A percentile compares a stretch with the other conserved stretches of the same genome.
phyloP scores from a whole-genome alignment of 1,140 invertebrate species.

The Aphelenchoides avenae region DNA sequence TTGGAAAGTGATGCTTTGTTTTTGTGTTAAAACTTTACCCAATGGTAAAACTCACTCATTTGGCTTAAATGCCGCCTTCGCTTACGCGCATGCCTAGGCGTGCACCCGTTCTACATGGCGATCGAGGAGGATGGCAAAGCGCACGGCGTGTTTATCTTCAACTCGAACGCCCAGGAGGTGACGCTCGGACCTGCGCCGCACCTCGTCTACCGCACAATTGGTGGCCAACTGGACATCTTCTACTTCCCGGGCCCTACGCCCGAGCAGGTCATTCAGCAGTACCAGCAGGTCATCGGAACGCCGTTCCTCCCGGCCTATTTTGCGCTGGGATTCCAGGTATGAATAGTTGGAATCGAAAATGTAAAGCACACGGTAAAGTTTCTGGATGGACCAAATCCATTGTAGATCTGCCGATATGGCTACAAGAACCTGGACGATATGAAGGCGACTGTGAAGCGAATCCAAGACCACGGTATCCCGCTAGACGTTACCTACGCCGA shows the following conservation, averaged over 20 bases:
- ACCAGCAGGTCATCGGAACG: constrained; percentile 59
- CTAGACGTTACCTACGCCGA: constrained; percentile 48
- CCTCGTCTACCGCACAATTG: constrained; percentile 55
- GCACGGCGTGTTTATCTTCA: constrained; percentile 63
- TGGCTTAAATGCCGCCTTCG: too few species aligned
- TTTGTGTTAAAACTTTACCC: not conserved
- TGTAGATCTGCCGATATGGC: constrained; percentile 69
- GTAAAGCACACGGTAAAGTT: too few species aligned
- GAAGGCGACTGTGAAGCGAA: constrained; percentile 59
- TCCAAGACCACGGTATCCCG: constrained; percentile 59
- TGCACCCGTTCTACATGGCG: constrained; percentile 65
- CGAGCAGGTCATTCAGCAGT: constrained; percentile 64
- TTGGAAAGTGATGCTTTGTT: too few species aligned
- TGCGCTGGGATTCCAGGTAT: constrained; percentile 54
- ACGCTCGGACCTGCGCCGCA: constrained; percentile 54
- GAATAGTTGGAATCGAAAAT: too few species aligned
- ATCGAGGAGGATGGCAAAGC: constrained; percentile 63
- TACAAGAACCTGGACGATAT: constrained; percentile 70
- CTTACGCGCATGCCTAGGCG: constrained; percentile 54
- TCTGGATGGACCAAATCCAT: too few species aligned
- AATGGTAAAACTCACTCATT: too few species aligned
- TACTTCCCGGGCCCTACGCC: constrained; percentile 63
- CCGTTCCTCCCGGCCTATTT: constrained; percentile 63
- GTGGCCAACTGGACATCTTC: constrained; percentile 61
- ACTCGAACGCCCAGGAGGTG: constrained; percentile 63